Conservation (phyloP, 2,888 invertebrate species). For the Epirrhoe tristata region DNA sequence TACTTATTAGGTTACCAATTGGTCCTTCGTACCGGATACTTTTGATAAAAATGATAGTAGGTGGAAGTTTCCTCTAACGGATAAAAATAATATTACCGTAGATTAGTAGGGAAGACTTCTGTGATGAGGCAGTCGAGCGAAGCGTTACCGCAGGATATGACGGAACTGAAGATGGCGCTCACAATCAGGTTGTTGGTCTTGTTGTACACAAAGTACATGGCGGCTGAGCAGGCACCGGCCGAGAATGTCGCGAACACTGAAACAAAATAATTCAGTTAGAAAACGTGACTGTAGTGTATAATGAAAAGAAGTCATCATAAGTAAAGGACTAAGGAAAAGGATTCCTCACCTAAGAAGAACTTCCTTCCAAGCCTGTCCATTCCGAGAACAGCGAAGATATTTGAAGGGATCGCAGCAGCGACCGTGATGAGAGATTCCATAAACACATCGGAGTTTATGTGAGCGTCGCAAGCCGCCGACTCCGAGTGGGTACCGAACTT, state of each 20-base stretch:
- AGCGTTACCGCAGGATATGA: conserved; percentile 95
- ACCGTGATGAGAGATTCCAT: conserved; percentile 95
- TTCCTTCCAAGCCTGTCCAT: conserved; percentile 95
- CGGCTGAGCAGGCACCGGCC: conserved; percentile 93
- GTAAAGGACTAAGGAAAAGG: too few species aligned
- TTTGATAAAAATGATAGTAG: background rate
- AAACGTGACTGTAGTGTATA: background rate
- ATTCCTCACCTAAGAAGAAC: conserved; percentile 89
- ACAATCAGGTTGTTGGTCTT: conserved; percentile 93
- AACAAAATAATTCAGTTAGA: conserved; percentile 46
- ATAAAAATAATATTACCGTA: conserved; percentile 85
- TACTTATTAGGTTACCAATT: too few species aligned
- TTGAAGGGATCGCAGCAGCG: conserved; percentile 94
- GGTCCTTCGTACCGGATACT: conserved; percentile 2
- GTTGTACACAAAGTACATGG: conserved; percentile 93
- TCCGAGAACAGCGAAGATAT: conserved; percentile 91
- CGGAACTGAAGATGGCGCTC: conserved; percentile 94
- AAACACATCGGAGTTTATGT: conserved; percentile 92
- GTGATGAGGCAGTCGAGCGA: conserved; percentile 96
- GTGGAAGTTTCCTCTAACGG: too few species aligned
- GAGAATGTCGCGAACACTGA: conserved; percentile 94
- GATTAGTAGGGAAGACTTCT: conserved; percentile 96
- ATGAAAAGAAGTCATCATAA: background rate
- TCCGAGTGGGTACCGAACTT: conserved; percentile 86
- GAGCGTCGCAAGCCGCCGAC: conserved; percentile 86